Base-by-base conservation (phyloP, 2,888 invertebrate genomes). In the Sialis fuliginosa region DNA sequence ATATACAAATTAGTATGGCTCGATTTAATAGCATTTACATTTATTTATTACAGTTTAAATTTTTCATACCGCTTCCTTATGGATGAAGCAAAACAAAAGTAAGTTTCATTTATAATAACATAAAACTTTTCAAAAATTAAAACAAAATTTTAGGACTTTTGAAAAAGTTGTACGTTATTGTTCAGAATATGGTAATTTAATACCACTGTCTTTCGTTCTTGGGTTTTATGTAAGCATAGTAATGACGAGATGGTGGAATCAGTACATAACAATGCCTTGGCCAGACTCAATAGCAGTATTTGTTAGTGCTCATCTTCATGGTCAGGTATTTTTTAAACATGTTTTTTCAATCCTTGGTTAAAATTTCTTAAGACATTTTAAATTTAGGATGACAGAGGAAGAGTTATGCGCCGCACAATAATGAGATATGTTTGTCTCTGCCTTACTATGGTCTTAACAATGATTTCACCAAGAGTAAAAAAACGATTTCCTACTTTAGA, bases 1-100 rank as follows among this genome's bases (percentile, higher is more conserved):
- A 86, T 93, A 57, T 93, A 93, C 76, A 93, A 93, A 67, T 68
- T 93, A 54, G 83, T 93, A 51, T 93, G 91, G 90, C 71, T 87
- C 54, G 93, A 93, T 63, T 71, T 92, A 46, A 60, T 86, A 32
- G 71, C 86, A 46, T 93, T 89, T 62, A 71, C 89, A 50, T 66
- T 75, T 34, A 62, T 83, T 47, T 93, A 91, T 63, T 88, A 89
- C 59, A 58, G 72, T 39, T 72, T 93, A 52, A 89, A 84, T 63
- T 63, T 86, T 52, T 68, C 77, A 3, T 93, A 93, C 65, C 74
- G 88, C 51, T 73, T 81, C 57, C 64, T 73, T 22, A 68, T 92
- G 52, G 69, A 78, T 59, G 3, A 6, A 8, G 30, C 3, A n/a
- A 42, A 7, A 22, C 32, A 42, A 31, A 30, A 30, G 32, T 42